Evolutionary conservation across 1,140 invertebrate genomes (phyloP).

Genomic region (Trichoplusia ni): DNA sequence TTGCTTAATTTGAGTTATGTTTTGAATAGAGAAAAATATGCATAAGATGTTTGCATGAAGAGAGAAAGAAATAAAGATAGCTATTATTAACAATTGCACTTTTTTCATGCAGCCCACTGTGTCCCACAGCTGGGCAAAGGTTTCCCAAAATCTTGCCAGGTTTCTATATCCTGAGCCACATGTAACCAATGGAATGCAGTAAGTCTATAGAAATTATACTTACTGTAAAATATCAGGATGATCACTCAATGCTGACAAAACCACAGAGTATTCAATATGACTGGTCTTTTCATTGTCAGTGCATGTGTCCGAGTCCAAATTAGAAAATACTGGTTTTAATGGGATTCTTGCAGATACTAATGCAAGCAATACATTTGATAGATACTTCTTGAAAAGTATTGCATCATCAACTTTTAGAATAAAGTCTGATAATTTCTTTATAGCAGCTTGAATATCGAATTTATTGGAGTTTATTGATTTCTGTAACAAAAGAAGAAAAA

Average conservation of each 20-base stretch:
- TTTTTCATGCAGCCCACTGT: too few species aligned
- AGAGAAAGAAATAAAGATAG: too few species aligned
- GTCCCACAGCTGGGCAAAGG: too few species aligned
- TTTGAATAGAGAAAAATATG: not conserved
- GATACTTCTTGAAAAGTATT: constrained; percentile 61
- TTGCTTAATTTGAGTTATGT: constrained; percentile 13
- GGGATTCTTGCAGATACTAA: constrained; percentile 64
- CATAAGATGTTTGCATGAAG: too few species aligned
- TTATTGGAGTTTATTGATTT: constrained; percentile 40
- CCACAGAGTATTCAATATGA: constrained; percentile 67
- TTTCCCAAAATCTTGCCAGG: too few species aligned
- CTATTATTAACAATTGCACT: too few species aligned
- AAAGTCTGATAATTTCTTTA: constrained; percentile 58
- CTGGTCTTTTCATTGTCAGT: constrained; percentile 64
- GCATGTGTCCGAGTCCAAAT: constrained; percentile 52
- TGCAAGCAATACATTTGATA: constrained; percentile 64
- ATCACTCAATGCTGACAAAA: constrained; percentile 58
- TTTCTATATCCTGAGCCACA: too few species aligned
- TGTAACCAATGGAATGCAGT: too few species aligned
- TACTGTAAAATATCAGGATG: constrained; percentile 82
- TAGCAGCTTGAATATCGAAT: constrained; percentile 47
- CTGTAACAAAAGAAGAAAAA: constrained; percentile 46
- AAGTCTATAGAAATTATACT: constrained; percentile 39
- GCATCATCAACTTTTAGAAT: constrained; percentile 66
- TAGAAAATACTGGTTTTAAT: constrained; percentile 64